Base-by-base conservation (phyloP, 2,888 invertebrate species). In the Therioaphis trifolii region DNA sequence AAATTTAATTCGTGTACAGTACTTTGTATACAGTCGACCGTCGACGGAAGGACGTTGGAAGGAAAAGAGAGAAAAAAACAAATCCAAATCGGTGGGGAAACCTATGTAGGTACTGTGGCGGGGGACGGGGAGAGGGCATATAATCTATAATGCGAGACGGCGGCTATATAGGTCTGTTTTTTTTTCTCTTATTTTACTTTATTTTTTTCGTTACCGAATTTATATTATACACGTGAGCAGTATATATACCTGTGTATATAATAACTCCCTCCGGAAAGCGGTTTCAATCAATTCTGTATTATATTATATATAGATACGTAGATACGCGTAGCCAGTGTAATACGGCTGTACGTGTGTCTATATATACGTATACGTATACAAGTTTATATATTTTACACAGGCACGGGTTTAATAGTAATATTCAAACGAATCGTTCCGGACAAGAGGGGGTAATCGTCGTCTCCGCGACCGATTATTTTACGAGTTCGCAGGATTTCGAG, bases 61-160 rank as follows among this genome's bases (percentile, higher is more conserved):
- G 69, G 11, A 18, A 71, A 29, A n/a, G 5, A 27, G 15, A 69
- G 18, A 69, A 69, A 43, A 71, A 71, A 49, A n/a, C n/a, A 52
- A 18, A 18, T 35, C n/a, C 35, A n/a, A 14, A 21, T 55, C 52
- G 35, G 35, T 35, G 72, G 52, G 35, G 72, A 74, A 74, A 52
- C 9, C n/a, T 21, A n/a, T n/a, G n/a, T n/a, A n/a, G n/a, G n/a
- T n/a, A 58, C 12, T 4, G 58, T 4, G 52, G 11, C 11, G 15
- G 14, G 15, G 11, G 27, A 5, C 27, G 18, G 24, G n/a, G 35
- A 4, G 49, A 12, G 49, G 18, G 27, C 4, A 15, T 4, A 18
- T 49, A 71, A 49, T 71, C 71, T 49, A 29, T 71, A 29, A 29
- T 71, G 71, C 49, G 71, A 71, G 72, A 74, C 72, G 72, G 29